phyloP scores from a whole-genome alignment of 2,888 invertebrate genomes.

The Anthophora plumipes region DNA sequence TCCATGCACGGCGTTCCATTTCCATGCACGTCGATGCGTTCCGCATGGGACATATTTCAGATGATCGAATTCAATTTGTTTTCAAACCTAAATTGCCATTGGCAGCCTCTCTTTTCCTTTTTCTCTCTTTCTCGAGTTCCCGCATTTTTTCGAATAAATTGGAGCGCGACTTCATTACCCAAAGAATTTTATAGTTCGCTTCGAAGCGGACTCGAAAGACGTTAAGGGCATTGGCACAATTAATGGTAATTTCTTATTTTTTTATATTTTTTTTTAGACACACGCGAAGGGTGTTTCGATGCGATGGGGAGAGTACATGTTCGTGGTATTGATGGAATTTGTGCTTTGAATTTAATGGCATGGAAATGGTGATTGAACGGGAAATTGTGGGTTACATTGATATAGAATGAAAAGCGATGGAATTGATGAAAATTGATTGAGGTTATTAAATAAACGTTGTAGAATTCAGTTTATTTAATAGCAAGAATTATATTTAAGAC shows the following conservation, averaged over 20 bases:
- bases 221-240: background rate
- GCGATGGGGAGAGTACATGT: background rate
- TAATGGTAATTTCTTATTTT: background rate
- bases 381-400: too few relatives aligned
- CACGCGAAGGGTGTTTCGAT: background rate
- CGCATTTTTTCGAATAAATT: slow-evolving; percentile 17
- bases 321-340: background rate
- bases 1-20: slow-evolving; percentile 25
- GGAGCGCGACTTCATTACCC: background rate
- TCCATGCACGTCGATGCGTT: slow-evolving; percentile 22
- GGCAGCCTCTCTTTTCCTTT: background rate
- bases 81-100: slow-evolving; percentile 31
- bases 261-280: background rate
- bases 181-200: background rate
- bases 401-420: too few relatives aligned
- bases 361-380: too few relatives aligned
- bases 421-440: too few relatives aligned
- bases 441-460: too few relatives aligned
- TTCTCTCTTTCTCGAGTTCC: background rate
- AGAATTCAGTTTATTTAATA: too few relatives aligned
- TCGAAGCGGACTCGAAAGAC: background rate
- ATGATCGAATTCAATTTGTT: slow-evolving; percentile 46
- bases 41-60: slow-evolving; percentile 43
- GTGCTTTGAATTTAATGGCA: background rate
- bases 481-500: too few relatives aligned